Conservation (phyloP, 2,113 vertebrate species). For the Sapajus apella region DNA sequence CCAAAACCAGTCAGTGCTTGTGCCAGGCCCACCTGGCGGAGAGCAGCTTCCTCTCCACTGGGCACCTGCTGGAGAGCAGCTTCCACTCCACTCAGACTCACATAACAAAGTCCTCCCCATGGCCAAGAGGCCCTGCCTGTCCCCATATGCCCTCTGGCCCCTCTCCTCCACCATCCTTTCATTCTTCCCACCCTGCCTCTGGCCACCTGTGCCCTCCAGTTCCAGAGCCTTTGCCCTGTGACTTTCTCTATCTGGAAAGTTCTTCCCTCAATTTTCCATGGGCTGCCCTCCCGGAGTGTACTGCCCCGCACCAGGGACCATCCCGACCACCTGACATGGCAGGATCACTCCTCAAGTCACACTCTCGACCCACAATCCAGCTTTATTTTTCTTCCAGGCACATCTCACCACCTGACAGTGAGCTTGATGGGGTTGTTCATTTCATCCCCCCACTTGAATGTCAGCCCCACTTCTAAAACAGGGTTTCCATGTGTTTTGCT, state of each 20-base stretch:
- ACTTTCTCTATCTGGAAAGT: neutral
- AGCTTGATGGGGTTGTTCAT: neutral
- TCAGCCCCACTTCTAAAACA: neutral
- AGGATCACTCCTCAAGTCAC: neutral
- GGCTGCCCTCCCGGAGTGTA: neutral
- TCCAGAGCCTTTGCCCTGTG: fast-evolving
- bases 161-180: too few relatives aligned
- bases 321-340: neutral
- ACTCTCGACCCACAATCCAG: neutral
- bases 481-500: neutral
- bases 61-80: neutral
- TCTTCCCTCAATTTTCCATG: neutral
- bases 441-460: neutral
- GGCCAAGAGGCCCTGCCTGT: neutral
- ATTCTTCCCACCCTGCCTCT: neutral
- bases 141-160: neutral
- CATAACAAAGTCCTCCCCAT: neutral
- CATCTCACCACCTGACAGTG: neutral
- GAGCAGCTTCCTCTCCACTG: too few relatives aligned
- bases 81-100: neutral
- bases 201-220: neutral
- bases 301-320: neutral
- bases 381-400: neutral
- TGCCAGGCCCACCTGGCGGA: too few relatives aligned
- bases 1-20: neutral